phyloP scores from a whole-genome alignment of 2,888 invertebrate species.

The Matsumyia berberina region DNA sequence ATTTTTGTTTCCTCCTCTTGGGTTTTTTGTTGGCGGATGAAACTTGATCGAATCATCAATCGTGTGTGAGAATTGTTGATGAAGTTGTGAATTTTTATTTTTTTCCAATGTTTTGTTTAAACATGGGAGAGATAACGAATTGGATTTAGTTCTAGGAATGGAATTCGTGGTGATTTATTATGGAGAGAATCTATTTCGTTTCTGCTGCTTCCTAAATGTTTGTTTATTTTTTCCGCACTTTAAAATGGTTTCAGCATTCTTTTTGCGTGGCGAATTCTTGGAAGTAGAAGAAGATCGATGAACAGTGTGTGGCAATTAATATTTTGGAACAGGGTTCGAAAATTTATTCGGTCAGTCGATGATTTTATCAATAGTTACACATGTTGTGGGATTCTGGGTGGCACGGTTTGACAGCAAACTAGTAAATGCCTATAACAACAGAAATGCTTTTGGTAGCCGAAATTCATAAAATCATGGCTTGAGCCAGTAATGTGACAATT shows the following conservation, averaged over 20 bases:
- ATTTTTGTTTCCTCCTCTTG: background rate
- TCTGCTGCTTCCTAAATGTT: background rate
- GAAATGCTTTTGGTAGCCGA: no score
- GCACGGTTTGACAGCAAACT: no score
- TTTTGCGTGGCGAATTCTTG: background rate
- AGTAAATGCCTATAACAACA: no score
- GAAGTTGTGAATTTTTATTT: conserved; percentile 38
- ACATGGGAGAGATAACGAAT: conserved; percentile 23
- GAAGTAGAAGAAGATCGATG: background rate
- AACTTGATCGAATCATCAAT: conserved; percentile 40
- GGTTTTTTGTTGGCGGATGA: conserved; percentile 15
- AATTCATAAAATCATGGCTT: no score
- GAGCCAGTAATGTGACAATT: no score
- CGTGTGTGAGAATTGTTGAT: conserved; percentile 40
- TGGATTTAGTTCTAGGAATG: conserved; percentile 27
- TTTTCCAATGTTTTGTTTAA: background rate
- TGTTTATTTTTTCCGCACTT: conserved; percentile 28
- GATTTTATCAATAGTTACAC: no score
- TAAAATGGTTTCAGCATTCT: background rate
- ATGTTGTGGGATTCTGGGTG: no score
- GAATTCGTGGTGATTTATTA: conserved; percentile 61
- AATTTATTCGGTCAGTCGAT: no score
- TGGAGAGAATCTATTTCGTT: conserved; percentile 13
- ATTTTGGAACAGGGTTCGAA: background rate
- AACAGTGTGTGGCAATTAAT: conserved; percentile 7